Percentiles rank a stretch among this genome's conserved stretches.
Evolutionary conservation across 2,113 vertebrate genomes (phyloP).

Genomic region (Ciconia boyciana): DNA sequence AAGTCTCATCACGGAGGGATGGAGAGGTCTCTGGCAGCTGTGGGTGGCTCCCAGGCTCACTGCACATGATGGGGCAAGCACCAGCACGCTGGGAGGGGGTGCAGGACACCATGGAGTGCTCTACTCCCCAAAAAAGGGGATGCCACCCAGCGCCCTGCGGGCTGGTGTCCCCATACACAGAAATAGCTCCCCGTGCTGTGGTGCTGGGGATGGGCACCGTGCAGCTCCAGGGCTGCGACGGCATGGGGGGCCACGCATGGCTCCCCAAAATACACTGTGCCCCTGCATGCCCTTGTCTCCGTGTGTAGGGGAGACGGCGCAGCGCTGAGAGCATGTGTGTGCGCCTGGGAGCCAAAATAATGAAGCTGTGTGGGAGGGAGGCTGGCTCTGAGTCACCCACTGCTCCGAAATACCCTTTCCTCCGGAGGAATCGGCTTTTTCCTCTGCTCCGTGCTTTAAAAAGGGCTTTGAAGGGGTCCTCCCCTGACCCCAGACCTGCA

Average conservation of each 20-base stretch:
- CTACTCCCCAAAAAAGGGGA: not conserved
- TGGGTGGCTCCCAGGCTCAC: not conserved
- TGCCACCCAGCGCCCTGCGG: accelerated
- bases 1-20: accelerated
- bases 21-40: not conserved
- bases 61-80: not conserved
- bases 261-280: not conserved
- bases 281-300: not conserved
- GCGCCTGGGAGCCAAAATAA: not conserved
- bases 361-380: not conserved
- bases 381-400: slow-evolving; percentile 2
- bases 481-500: not conserved
- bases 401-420: not conserved
- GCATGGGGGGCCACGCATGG: accelerated
- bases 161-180: not conserved
- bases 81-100: accelerated
- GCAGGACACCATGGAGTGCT: not conserved
- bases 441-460: not conserved
- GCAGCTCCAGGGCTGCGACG: not conserved
- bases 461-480: not conserved
- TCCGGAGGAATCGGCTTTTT: not conserved
- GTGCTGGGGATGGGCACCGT: not conserved
- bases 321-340: accelerated
- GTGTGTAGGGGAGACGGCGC: accelerated
- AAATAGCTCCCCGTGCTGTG: not conserved